Percentiles rank a stretch among this genome's conserved stretches.
These are phyloP conservation scores for Olivierus martensii DNA, from an alignment of 1,140 invertebrate species.

Conservation along the genomic window DNA sequence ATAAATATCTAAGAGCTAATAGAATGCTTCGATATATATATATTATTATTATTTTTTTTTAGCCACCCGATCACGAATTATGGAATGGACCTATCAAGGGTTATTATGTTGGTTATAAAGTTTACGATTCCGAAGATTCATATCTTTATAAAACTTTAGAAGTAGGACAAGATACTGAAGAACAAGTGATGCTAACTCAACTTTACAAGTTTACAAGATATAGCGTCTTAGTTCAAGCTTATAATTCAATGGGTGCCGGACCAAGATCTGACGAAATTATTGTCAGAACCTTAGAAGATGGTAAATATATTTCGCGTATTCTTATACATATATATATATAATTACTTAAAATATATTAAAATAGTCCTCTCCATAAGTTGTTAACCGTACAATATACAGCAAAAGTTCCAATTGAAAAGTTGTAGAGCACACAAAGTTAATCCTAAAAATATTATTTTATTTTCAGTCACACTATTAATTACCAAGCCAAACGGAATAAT, in stretches of 20 bases:
- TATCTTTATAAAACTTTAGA: conserved; percentile 86
- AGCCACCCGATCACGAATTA: conserved; percentile 62
- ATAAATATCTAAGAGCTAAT: too few relatives aligned
- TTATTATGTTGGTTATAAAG: conserved; percentile 44
- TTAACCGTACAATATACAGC: too few relatives aligned
- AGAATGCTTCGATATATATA: too few relatives aligned
- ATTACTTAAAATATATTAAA: too few relatives aligned
- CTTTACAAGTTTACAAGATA: conserved; percentile 31
- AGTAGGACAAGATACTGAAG: conserved; percentile 47
- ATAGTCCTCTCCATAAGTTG: too few relatives aligned
- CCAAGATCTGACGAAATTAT: conserved; percentile 28
- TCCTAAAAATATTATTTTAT: too few relatives aligned
- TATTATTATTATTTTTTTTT: background rate
- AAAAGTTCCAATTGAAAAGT: too few relatives aligned
- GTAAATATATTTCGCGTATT: too few relatives aligned
- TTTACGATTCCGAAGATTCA: conserved; percentile 30
- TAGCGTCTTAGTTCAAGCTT: conserved; percentile 35
- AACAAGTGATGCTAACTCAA: conserved; percentile 10
- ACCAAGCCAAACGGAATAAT: too few relatives aligned
- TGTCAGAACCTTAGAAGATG: conserved; percentile 24
- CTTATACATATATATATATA: too few relatives aligned
- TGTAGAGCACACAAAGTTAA: too few relatives aligned
- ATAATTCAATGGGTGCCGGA: conserved; percentile 33
- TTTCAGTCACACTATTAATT: too few relatives aligned
- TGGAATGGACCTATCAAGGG: conserved; percentile 62